Evolutionary conservation across 1,140 invertebrate genomes (phyloP), one percentile per base, ranked within the genome.

Genomic region (Carposina sasakii): DNA sequence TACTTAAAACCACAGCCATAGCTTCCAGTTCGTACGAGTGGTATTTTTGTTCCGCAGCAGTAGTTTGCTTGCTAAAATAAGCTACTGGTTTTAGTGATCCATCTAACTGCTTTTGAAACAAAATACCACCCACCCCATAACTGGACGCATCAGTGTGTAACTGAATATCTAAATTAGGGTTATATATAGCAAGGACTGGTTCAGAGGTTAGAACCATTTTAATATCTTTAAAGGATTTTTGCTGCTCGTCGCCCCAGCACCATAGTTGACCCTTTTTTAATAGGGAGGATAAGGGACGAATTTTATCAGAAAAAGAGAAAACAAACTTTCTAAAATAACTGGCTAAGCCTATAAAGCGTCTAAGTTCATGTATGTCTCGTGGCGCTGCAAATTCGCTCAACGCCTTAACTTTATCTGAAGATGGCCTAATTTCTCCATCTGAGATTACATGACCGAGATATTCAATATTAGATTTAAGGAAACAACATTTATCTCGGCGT

Each of bases 291-390:
- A 37, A n/a, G 2, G 34, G 34, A 3, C 34, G 34, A 3, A 20
- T 20, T 5, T 8, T 8, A 8, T 37, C 13, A 19, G 34, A 15
- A 20, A 37, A 37, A 19, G 15, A 19, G 8, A 5, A 8, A 8
- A 37, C 19, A 37, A 37, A 37, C 20, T 37, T 37, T 19, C 34
- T 37, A 20, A 37, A 37, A 20, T 37, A 37, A 8, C 15, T 19
- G 8, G 34, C 34, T 20, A 37, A 19, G 8, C 34, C 34, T 5
- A 37, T 37, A 19, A 37, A 37, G 2, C 19, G 8, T n/a, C 34
- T 17, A 9, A 37, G 10, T 20, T 37, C 34, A 37, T 37, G 34
- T 19, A 37, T n/a, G 34, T 37, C 19, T 3, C 6, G 3, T 37
- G 34, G 34, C n/a, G n/a, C n/a, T n/a, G n/a, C n/a, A n/a, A n/a